A percentile compares a stretch with the other conserved stretches of the same genome.
Conservation (phyloP, 2,888 invertebrate genomes). For the Ophonus ardosiacus region DNA sequence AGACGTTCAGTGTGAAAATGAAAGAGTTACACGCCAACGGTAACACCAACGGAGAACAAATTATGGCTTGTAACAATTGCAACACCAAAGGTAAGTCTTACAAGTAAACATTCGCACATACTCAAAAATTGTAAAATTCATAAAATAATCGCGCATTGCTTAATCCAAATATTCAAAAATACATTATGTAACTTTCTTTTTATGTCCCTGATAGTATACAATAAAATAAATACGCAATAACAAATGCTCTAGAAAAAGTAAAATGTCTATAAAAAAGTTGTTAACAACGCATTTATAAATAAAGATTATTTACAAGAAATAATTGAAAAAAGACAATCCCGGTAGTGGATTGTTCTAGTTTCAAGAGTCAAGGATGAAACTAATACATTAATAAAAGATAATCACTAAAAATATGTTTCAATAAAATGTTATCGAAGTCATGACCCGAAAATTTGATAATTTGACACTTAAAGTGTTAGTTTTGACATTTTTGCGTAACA, state of each 20-base stretch:
- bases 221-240: constrained; percentile 39
- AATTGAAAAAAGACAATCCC: constrained; percentile 20
- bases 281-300: not conserved
- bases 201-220: not conserved
- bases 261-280: constrained; percentile 1
- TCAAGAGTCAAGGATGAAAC: constrained; percentile 47
- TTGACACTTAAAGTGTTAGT: constrained; percentile 22
- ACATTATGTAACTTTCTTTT: constrained; percentile 14
- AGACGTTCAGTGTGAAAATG: constrained; percentile 65
- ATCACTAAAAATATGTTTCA: constrained; percentile 20
- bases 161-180: not conserved
- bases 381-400: constrained; percentile 18
- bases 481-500: constrained; percentile 33
- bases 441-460: constrained; percentile 48
- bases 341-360: constrained; percentile 26
- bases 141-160: not conserved
- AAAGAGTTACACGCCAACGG: constrained; percentile 68
- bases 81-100: constrained; percentile 51
- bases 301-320: not conserved
- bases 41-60: constrained; percentile 65
- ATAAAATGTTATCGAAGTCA: constrained; percentile 37
- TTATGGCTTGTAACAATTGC: constrained; percentile 67
- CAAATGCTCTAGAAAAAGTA: not conserved
- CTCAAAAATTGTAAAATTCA: not conserved
- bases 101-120: not conserved